Evolutionary conservation across 2,888 invertebrate genomes (phyloP).

Genomic region (Pammene aurita): DNA sequence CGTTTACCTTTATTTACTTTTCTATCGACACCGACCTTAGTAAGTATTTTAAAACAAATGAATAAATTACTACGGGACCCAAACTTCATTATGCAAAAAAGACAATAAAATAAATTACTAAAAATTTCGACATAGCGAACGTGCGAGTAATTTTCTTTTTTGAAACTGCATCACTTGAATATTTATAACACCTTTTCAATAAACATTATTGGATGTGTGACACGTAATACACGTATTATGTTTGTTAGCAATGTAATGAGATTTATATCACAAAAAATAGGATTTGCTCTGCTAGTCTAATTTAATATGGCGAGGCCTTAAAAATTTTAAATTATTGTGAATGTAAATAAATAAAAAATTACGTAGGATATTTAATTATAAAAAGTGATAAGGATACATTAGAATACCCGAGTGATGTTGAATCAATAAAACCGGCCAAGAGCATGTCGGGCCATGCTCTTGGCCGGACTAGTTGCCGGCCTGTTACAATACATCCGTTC

Average conservation of each 20-base stretch:
- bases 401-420: too few species aligned
- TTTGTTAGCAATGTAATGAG: conserved; percentile 34
- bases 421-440: too few species aligned
- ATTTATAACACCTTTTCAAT: conserved; percentile 20
- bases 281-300: conserved; percentile 10
- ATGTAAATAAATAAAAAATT: conserved; percentile 14
- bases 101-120: neutral
- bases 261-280: conserved; percentile 32
- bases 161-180: neutral
- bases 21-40: too few species aligned
- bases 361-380: neutral
- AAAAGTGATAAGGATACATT: too few species aligned
- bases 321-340: conserved; percentile 17
- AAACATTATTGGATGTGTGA: conserved; percentile 29
- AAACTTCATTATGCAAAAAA: too few species aligned
- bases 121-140: neutral
- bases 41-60: too few species aligned
- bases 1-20: too few species aligned
- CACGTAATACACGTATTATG: conserved; percentile 21
- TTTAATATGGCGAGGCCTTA: neutral
- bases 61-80: too few species aligned
- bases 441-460: too few species aligned
- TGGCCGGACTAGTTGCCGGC: too few species aligned
- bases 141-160: neutral
- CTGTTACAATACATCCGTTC: too few species aligned